These are phyloP conservation scores for Acrocephalus arundinaceus DNA, from an alignment of 2,113 vertebrate species.

Conservation along the genomic window DNA sequence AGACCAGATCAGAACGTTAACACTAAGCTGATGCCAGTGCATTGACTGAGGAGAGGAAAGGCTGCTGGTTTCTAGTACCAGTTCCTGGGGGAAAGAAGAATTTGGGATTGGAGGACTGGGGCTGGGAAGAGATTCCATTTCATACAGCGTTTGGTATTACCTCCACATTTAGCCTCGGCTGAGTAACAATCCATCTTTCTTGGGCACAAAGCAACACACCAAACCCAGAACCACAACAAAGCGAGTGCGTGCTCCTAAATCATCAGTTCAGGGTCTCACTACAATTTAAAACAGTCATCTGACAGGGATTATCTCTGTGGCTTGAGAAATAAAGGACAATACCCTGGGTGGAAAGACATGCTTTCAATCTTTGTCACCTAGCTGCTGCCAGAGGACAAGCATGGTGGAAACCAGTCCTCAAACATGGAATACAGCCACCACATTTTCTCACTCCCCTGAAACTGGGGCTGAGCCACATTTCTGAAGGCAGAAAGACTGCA, in stretches of 20 bases:
- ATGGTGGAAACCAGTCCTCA: neutral
- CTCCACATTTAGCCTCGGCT: neutral
- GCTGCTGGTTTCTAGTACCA: neutral
- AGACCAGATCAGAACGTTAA: neutral
- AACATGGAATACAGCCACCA: neutral
- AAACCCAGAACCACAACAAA: neutral
- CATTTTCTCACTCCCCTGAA: neutral
- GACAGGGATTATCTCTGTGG: neutral
- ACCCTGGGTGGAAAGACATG: neutral
- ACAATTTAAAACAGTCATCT: neutral
- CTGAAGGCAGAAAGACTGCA: slow-evolving; percentile 6
- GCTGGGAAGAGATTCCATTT: neutral
- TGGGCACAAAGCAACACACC: neutral
- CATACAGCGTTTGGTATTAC: neutral
- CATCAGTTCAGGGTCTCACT: neutral
- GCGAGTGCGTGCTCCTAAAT: neutral
- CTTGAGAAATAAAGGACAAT: neutral
- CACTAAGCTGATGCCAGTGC: neutral
- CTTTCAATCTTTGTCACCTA: neutral
- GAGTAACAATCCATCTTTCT: neutral
- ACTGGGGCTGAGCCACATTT: neutral
- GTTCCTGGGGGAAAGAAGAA: neutral
- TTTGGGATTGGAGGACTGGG: neutral
- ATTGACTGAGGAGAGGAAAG: neutral
- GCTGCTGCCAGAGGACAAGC: neutral